A percentile compares a stretch with the other conserved stretches of the same genome.
Evolutionary conservation across 2,797 vertebrate genomes (phyloP).

Genomic region (Anguilla megastoma): DNA sequence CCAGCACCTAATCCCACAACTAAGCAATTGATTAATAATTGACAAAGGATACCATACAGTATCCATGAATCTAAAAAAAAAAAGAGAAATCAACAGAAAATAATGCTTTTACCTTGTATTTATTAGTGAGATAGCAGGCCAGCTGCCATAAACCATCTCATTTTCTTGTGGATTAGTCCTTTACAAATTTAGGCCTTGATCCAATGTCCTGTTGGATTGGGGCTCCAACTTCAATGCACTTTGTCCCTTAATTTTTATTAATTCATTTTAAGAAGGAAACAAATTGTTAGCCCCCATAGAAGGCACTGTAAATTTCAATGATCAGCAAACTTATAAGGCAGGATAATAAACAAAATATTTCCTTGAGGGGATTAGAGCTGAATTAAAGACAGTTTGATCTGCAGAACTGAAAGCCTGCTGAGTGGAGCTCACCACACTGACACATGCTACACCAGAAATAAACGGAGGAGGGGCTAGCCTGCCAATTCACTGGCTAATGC

Average conservation of each 20-base stretch:
- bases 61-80: constrained; percentile 62
- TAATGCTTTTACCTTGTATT: constrained; percentile 59
- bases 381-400: neutral
- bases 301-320: neutral
- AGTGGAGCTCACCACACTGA: too few relatives aligned
- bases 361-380: too few relatives aligned
- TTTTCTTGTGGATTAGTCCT: constrained; percentile 11
- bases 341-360: neutral
- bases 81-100: constrained; percentile 56
- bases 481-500: constrained; percentile 23
- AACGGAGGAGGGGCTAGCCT: constrained; percentile 29
- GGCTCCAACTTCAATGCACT: neutral
- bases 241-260: neutral
- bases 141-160: constrained; percentile 49
- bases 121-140: constrained; percentile 64
- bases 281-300: neutral
- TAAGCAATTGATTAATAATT: constrained; percentile 71
- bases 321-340: neutral
- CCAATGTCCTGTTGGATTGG: neutral
- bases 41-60: constrained; percentile 68
- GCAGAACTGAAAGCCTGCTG: neutral
- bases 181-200: neutral
- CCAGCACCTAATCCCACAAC: constrained; percentile 42
- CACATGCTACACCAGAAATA: too few relatives aligned
- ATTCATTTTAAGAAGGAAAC: neutral